Percentiles rank a stretch among this genome's conserved stretches.
Conservation (phyloP, 2,888 invertebrate genomes). For the Hermaeophaga mercurialis region DNA sequence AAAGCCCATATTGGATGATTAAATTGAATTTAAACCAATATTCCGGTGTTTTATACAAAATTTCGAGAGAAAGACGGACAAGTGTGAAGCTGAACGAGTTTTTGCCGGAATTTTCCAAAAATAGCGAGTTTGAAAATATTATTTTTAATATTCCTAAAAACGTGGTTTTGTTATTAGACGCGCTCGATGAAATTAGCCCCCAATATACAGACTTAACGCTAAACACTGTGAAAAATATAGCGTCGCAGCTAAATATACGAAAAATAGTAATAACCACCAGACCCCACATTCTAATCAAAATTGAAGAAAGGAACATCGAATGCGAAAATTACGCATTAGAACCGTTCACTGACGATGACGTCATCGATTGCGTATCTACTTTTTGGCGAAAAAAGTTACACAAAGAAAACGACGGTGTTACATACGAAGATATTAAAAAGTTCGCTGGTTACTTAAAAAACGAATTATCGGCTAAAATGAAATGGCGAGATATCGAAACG, state of each 20-base stretch:
- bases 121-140: conserved; percentile 2
- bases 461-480: background rate
- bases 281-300: conserved; percentile 3
- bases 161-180: conserved; percentile 17
- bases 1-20: conserved; percentile 5
- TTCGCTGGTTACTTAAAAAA: background rate
- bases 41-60: conserved; percentile 3
- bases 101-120: background rate
- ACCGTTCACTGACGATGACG: conserved; percentile 6
- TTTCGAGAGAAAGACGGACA: background rate
- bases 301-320: background rate
- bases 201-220: conserved; percentile 16
- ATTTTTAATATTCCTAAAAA: conserved; percentile 9
- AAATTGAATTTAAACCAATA: conserved; percentile 14
- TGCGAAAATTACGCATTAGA: background rate
- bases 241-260: conserved; percentile 5
- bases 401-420: background rate
- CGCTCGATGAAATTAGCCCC: conserved; percentile 22
- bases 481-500: background rate
- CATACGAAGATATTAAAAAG: background rate
- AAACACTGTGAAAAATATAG: background rate
- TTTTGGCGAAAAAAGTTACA: background rate
- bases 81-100: conserved; percentile 7
- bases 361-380: background rate
- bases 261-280: conserved; percentile 22